phyloP scores from a whole-genome alignment of 2,797 vertebrate species.

The Picus viridis region DNA sequence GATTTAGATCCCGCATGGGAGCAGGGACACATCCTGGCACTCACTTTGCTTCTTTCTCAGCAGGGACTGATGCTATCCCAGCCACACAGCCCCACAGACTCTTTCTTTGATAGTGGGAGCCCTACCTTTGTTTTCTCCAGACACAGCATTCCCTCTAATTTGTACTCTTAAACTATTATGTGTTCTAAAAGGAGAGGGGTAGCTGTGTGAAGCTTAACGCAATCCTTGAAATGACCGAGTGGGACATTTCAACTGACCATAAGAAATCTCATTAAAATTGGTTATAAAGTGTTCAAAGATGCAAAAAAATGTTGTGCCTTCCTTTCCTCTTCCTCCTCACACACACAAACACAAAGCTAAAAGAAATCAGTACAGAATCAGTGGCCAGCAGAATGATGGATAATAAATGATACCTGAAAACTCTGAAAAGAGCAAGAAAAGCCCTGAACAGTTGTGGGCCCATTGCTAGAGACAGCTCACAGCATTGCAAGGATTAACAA shows the following conservation, averaged over 20 bases:
- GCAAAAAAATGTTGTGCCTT: not conserved
- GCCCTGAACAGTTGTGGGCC: not conserved
- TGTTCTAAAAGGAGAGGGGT: not conserved
- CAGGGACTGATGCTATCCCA: not conserved
- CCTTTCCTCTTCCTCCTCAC: not conserved
- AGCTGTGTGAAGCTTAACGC: not conserved
- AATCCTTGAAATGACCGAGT: not conserved
- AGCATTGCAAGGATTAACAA: constrained; percentile 27
- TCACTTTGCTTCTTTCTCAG: not conserved
- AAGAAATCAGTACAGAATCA: not conserved
- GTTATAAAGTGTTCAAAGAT: not conserved
- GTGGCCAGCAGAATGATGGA: not conserved
- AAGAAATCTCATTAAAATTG: not conserved
- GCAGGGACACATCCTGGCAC: not conserved
- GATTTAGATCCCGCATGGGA: not conserved
- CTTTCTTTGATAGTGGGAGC: not conserved
- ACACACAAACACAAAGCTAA: not conserved
- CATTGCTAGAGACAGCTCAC: constrained; percentile 30
- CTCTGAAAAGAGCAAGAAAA: not conserved
- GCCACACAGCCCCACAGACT: not conserved
- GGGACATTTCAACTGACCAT: not conserved
- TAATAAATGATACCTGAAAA: not conserved
- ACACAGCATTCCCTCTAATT: not conserved
- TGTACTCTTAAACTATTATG: not conserved
- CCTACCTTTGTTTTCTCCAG: not conserved